Conservation (phyloP, 1,140 invertebrate species). For the Brachionus paranguensis region DNA sequence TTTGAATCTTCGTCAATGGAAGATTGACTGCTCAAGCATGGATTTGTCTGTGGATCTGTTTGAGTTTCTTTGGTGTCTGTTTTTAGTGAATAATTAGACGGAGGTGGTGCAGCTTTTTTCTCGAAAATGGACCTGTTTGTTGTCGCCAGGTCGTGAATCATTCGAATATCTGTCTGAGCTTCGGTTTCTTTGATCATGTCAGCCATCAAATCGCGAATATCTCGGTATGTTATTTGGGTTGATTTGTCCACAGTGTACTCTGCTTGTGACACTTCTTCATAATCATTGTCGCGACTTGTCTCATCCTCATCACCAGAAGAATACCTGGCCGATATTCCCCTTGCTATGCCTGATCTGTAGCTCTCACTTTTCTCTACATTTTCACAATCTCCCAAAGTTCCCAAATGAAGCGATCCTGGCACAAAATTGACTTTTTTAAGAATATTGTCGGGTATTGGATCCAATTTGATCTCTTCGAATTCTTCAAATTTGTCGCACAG, state of each 20-base stretch:
- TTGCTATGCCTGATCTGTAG: background rate
- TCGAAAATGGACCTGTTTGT: background rate
- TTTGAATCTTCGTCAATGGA: slow-evolving; percentile 4
- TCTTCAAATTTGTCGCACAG: slow-evolving; percentile 54
- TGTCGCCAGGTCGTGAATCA: slow-evolving; percentile 32
- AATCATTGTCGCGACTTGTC: background rate
- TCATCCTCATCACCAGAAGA: background rate
- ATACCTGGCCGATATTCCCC: background rate
- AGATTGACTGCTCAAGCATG: background rate
- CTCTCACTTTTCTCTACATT: background rate
- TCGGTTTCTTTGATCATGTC: slow-evolving; percentile 16
- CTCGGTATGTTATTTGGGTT: slow-evolving; percentile 11
- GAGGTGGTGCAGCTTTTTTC: background rate
- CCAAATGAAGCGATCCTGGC: slow-evolving; percentile 50
- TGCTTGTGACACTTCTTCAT: background rate
- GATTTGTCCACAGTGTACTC: background rate
- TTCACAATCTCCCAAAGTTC: slow-evolving; percentile 38
- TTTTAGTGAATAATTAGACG: background rate
- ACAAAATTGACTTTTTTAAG: slow-evolving; percentile 49
- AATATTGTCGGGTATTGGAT: slow-evolving; percentile 48
- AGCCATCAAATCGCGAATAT: background rate
- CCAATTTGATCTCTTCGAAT: slow-evolving; percentile 48
- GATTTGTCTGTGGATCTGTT: background rate
- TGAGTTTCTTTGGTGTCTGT: slow-evolving; percentile 29
- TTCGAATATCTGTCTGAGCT: slow-evolving; percentile 37